Base-by-base conservation (phyloP, 2,113 vertebrate genomes). In the Charadrius vociferus region DNA sequence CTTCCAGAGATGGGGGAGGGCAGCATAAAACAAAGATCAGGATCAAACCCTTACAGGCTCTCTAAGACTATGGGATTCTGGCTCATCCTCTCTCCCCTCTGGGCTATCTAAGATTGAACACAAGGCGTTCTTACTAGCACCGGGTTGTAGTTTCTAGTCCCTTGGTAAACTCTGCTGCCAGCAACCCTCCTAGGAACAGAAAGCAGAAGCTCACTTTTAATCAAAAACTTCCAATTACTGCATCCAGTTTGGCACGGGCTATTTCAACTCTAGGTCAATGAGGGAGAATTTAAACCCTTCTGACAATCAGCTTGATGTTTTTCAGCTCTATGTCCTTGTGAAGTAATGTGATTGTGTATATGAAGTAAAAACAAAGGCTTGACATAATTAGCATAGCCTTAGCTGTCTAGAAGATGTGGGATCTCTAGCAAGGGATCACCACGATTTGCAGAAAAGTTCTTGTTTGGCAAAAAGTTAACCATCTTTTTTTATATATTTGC, bases 1-100 rank as follows among this genome's bases (percentile, higher is more conserved):
- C 73, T 94, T 90, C 61, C 52, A 88, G 81, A 84, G 62, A 80
- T 88, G 53, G 84, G 66, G 58, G 56, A 93, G 66, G 81, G 78
- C 39, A 90, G 45, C 79, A 80, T 84, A 65, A 95, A 96, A 86
- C 45, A 78, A 84, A 84, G 86, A 87, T 94, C 36, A 65, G 65
- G 87, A 93, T 96, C 70, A 93, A 71, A 37, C 41, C 52, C 27
- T 32, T 49, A 72, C 68, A 56, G 68, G 39, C 39, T 73, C 49
- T 87, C 27, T 37, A n/a, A 85, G 56, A 43, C 70, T 72, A 6
- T 71, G 58, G 23, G 67, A 73, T 78, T 70, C 45, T 86, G 74
- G 36, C 50, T 81, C 81, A 65, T 79, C n/a, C 50, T 50, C 47
- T 72, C 66, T 93, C 30, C 43, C 62, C 67, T 96, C 66, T 62